These are phyloP conservation scores for Rosalia funebris DNA, from an alignment of 2,888 invertebrate genomes.

Conservation along the genomic window DNA sequence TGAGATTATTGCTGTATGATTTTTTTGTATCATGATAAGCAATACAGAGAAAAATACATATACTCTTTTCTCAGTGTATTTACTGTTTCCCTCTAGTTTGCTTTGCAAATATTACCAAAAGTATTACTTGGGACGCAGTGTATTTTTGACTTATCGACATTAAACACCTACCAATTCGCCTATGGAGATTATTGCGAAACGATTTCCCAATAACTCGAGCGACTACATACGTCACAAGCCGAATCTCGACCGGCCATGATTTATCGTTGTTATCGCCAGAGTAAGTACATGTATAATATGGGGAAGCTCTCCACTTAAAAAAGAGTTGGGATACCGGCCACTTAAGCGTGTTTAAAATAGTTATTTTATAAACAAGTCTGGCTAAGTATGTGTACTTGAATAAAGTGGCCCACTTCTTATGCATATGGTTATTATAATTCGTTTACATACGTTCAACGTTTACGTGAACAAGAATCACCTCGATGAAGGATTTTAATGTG, in stretches of 20 bases:
- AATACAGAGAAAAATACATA: too few species aligned
- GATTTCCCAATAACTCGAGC: slow-evolving; percentile 39
- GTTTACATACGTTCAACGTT: slow-evolving; percentile 47
- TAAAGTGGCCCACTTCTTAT: slow-evolving; percentile 57
- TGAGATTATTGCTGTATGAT: too few species aligned
- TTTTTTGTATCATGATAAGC: too few species aligned
- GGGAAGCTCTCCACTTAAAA: slow-evolving; percentile 45
- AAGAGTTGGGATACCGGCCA: slow-evolving; percentile 50
- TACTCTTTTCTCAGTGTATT: too few species aligned
- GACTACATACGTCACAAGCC: slow-evolving; percentile 44
- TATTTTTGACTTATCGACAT: too few species aligned
- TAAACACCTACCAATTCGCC: too few species aligned
- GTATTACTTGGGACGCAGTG: too few species aligned
- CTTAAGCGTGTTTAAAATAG: slow-evolving; percentile 57
- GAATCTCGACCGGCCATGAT: slow-evolving; percentile 41
- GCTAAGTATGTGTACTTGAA: slow-evolving; percentile 57
- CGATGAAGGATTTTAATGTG: slow-evolving; percentile 49
- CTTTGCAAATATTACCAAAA: too few species aligned
- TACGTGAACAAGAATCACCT: slow-evolving; percentile 51
- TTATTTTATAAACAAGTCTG: slow-evolving; percentile 58
- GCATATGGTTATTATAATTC: slow-evolving; percentile 59
- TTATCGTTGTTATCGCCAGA: slow-evolving; percentile 42
- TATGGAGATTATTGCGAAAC: slow-evolving; percentile 25
- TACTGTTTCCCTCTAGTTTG: too few species aligned
- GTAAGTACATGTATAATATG: slow-evolving; percentile 42